Evolutionary conservation across 2,113 vertebrate genomes (phyloP).

Genomic region (Oreocharis arfaki): DNA sequence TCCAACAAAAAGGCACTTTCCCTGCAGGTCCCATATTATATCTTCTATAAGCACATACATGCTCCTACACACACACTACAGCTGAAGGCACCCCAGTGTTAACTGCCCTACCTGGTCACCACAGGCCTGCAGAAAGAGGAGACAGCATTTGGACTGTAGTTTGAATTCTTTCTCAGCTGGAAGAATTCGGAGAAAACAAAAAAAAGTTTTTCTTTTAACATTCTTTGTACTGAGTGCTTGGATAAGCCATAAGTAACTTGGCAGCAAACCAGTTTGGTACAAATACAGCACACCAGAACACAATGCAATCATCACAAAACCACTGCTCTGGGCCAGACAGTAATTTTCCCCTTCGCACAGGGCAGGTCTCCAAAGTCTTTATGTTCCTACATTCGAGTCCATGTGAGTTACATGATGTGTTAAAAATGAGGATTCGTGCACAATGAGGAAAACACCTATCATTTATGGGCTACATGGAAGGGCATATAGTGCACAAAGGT

Average conservation of each 20-base stretch:
- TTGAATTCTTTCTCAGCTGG: not conserved
- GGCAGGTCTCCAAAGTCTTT: constrained; percentile 32
- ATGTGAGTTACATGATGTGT: not conserved
- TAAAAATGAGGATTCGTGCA: not conserved
- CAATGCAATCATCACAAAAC: constrained; percentile 45
- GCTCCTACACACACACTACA: not conserved
- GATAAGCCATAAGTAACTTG: constrained; percentile 42
- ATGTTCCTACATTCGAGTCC: not conserved
- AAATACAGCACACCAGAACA: constrained; percentile 28
- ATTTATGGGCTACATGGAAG: not conserved
- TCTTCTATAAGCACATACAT: not conserved
- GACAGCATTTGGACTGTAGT: not conserved
- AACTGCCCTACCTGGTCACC: not conserved
- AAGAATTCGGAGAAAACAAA: constrained; percentile 29
- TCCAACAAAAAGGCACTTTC: not conserved
- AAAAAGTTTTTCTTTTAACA: constrained; percentile 34
- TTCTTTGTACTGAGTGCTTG: constrained; percentile 19
- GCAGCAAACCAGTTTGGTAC: constrained; percentile 29
- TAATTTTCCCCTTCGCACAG: constrained; percentile 20
- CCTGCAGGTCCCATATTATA: not conserved
- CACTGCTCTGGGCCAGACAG: constrained; percentile 7
- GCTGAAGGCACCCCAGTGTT: not conserved
- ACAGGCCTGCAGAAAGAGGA: not conserved
- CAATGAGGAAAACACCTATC: not conserved
- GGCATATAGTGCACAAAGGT: not conserved